phyloP scores from a whole-genome alignment of 2,888 invertebrate species.

The Ariolimax columbianus region DNA sequence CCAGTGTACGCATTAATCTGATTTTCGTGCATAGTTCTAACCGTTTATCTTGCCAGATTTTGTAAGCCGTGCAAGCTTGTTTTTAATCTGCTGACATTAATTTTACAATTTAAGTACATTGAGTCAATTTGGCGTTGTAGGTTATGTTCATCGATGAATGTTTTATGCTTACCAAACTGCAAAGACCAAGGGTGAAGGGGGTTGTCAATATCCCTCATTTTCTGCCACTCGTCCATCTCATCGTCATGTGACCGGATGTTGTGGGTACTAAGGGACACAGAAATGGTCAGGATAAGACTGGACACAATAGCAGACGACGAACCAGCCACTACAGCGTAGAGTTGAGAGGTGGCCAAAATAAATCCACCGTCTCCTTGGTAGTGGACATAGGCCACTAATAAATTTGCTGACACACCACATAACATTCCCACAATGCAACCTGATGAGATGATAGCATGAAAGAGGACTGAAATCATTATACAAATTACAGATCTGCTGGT shows the following conservation, averaged over 20 bases:
- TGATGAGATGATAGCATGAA: slow-evolving; percentile 48
- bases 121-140: no score
- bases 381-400: slow-evolving; percentile 61
- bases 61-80: no score
- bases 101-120: no score
- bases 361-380: slow-evolving; percentile 62
- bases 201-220: slow-evolving; percentile 66
- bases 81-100: no score
- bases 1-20: no score
- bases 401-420: slow-evolving; percentile 58
- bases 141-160: no score
- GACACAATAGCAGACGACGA: slow-evolving; percentile 63
- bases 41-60: no score
- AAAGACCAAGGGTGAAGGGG: slow-evolving; percentile 67
- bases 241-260: slow-evolving; percentile 58
- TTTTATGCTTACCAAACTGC: slow-evolving; percentile 51
- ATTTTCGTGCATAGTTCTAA: no score
- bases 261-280: slow-evolving; percentile 66
- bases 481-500: no score
- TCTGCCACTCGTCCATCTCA: slow-evolving; percentile 60
- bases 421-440: slow-evolving; percentile 63
- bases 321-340: slow-evolving; percentile 66
- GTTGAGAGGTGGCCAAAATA: slow-evolving; percentile 61
- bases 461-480: not conserved
- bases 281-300: slow-evolving; percentile 60